Percentiles rank a stretch among this genome's conserved stretches.
Evolutionary conservation across 2,888 invertebrate genomes (phyloP).

Genomic region (Tiliacea aurago): DNA sequence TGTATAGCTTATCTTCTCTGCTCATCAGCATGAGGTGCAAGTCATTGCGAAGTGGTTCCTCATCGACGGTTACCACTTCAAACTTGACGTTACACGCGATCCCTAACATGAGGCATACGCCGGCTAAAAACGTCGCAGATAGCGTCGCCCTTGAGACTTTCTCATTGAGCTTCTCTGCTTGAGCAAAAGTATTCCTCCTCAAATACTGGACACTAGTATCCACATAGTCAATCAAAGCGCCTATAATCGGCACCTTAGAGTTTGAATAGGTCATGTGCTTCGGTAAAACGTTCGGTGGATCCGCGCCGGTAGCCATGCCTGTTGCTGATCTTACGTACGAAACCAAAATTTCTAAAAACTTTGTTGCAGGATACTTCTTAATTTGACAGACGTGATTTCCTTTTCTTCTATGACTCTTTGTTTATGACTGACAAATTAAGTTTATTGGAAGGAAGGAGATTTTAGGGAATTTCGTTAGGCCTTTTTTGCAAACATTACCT

Average conservation of each 20-base stretch:
- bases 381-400: slow-evolving; percentile 48
- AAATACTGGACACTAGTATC: slow-evolving; percentile 80
- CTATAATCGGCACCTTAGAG: slow-evolving; percentile 80
- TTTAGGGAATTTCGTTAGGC: neutral
- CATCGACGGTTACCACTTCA: slow-evolving; percentile 82
- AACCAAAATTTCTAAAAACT: slow-evolving; percentile 46
- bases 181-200: slow-evolving; percentile 72
- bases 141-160: slow-evolving; percentile 73
- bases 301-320: slow-evolving; percentile 64
- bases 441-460: slow-evolving; percentile 16
- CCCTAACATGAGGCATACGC: slow-evolving; percentile 79
- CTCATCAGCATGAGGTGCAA: slow-evolving; percentile 85
- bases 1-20: slow-evolving; percentile 82
- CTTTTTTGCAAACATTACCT: neutral
- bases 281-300: slow-evolving; percentile 58
- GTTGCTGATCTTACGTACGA: slow-evolving; percentile 64
- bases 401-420: slow-evolving; percentile 15
- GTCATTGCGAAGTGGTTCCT: slow-evolving; percentile 79
- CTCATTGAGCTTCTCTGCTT: slow-evolving; percentile 77
- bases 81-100: slow-evolving; percentile 83
- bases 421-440: neutral
- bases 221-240: slow-evolving; percentile 83
- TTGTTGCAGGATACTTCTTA: slow-evolving; percentile 61
- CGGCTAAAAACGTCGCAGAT: slow-evolving; percentile 78
- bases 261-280: slow-evolving; percentile 81